phyloP scores from a whole-genome alignment of 2,797 vertebrate genomes.

The Thalassophryne amazonica region DNA sequence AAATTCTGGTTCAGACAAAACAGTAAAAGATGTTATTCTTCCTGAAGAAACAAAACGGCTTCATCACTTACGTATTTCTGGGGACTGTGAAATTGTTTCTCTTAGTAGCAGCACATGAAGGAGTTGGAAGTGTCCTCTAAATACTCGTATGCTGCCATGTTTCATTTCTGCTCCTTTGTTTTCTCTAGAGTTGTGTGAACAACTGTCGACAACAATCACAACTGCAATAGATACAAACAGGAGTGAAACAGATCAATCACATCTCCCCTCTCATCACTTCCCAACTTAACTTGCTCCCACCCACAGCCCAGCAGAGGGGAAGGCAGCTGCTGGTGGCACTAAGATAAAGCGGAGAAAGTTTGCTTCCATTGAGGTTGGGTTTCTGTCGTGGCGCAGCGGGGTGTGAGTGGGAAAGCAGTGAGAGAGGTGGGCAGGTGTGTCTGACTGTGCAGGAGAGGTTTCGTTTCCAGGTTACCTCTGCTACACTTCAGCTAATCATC shows the following conservation, averaged over 20 bases:
- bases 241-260: conserved; percentile 77
- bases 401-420: conserved; percentile 1
- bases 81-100: conserved; percentile 49
- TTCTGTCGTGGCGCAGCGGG: conserved; percentile 40
- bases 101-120: conserved; percentile 45
- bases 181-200: conserved; percentile 30
- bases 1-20: no score
- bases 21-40: no score
- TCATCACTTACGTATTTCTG: no score
- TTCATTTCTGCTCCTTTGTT: conserved; percentile 9
- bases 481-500: conserved; percentile 67
- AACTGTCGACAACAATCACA: conserved; percentile 54
- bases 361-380: conserved; percentile 26
- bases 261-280: conserved; percentile 1
- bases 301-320: conserved; percentile 28
- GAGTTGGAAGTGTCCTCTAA: conserved; percentile 27
- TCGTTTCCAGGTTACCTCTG: conserved; percentile 53
- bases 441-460: conserved; percentile 52
- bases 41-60: no score
- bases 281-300: neutral
- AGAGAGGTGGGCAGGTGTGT: conserved; percentile 58
- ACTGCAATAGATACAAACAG: conserved; percentile 55
- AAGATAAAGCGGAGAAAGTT: conserved; percentile 45
- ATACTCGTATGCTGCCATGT: conserved; percentile 20
- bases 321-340: conserved; percentile 37